A percentile compares a stretch with the other conserved stretches of the same genome.
phyloP scores from a whole-genome alignment of 2,113 vertebrate genomes.

The Leptocoma aspasia region DNA sequence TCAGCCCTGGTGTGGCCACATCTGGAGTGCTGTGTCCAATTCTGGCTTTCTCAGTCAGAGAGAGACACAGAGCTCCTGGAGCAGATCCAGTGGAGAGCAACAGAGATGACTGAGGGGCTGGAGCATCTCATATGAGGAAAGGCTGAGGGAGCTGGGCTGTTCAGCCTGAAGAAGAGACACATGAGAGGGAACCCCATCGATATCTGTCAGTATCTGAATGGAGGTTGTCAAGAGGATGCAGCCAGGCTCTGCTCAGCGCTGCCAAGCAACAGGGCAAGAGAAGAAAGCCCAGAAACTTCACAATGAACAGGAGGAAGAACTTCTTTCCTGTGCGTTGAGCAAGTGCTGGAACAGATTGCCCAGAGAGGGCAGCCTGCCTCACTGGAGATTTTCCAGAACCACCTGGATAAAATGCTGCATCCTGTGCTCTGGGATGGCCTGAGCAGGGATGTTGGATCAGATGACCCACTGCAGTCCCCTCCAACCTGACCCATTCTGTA shows the following conservation, averaged over 20 bases:
- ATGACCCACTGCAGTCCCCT: neutral
- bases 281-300: neutral
- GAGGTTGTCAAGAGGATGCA: neutral
- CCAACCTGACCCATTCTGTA: too few species aligned
- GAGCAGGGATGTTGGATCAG: neutral
- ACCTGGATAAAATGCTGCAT: neutral
- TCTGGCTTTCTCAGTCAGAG: neutral
- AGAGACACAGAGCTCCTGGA: accelerated
- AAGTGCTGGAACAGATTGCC: accelerated
- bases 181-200: neutral
- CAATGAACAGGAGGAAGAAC: neutral
- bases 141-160: too few species aligned
- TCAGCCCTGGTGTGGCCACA: neutral
- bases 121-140: neutral
- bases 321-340: neutral
- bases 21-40: accelerated
- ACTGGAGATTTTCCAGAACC: neutral
- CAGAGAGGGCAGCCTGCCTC: neutral
- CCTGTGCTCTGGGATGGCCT: neutral
- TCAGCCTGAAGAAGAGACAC: neutral
- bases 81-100: neutral
- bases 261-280: neutral
- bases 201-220: neutral
- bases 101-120: neutral
- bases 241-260: neutral